Evolutionary conservation across 2,888 invertebrate genomes (phyloP), one percentile per base, ranked within the genome.

Genomic region (Pseudanteris insignis): DNA sequence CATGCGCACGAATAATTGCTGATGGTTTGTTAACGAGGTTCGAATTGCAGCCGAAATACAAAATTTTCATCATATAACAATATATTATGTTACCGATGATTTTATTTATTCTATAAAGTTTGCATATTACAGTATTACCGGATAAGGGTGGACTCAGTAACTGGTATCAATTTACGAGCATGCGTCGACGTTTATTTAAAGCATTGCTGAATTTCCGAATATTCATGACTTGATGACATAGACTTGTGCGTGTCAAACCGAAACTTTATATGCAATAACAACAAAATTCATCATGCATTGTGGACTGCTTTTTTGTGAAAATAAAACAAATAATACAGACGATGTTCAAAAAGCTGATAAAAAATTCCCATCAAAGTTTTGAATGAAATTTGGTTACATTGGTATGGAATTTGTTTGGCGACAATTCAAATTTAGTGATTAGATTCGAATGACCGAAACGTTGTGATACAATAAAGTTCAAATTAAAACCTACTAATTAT

Each of bases 141-240:
- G 58, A 50, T 54, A 54, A 59, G 53, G 53, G 53, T 48, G 46
- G 57, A 57, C 54, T 65, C 43, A 36, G 59, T 61, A 63, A 53
- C 41, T 47, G 26, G 58, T 62, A 69, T 69, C 66, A 67, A 69
- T 68, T 69, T 67, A 64, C 61, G 65, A 61, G 65, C 67, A 69
- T 62, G 66, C 65, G 63, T 64, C 67, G 60, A 64, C 65, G 61
- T 69, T 69, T 68, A 65, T 63, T 66, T 54, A 54, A 63, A 62
- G 66, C 59, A 63, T 55, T 66, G 63, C 65, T 63, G 51, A 62
- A 65, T 67, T 65, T 68, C 53, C 62, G 66, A 68, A 69, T 69
- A 69, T 69, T 69, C 69, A 68, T 68, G 64, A 68, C 48, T 40
- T 48, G 64, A 47, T 62, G 55, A 32, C 57, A 47, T 47, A 48